Percentiles rank a stretch among this genome's conserved stretches.
Evolutionary conservation across 1,140 invertebrate species (phyloP).

Genomic region (Cryptotermes secundus): DNA sequence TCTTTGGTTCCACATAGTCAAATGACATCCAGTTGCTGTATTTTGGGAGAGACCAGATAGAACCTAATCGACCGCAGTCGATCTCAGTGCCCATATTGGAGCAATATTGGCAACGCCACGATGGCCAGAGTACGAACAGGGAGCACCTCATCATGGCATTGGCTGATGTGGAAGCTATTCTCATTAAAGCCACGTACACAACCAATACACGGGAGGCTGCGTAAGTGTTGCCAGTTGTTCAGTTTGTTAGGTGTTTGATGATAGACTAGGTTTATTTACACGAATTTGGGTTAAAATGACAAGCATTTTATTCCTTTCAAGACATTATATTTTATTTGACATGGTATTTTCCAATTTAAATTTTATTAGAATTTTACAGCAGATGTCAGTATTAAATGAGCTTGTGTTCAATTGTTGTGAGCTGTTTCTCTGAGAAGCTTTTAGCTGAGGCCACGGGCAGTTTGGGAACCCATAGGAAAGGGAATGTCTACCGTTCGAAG

Average conservation of each 20-base stretch:
- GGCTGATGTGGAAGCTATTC: constrained; percentile 81
- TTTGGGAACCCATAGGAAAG: too few relatives aligned
- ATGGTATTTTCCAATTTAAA: too few relatives aligned
- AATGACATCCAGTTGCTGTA: constrained; percentile 77
- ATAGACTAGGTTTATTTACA: too few relatives aligned
- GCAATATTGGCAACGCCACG: constrained; percentile 76
- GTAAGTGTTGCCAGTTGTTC: constrained; percentile 50
- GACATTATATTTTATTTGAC: too few relatives aligned
- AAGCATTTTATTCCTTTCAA: too few relatives aligned
- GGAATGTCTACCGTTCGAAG: too few relatives aligned
- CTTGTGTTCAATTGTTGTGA: too few relatives aligned
- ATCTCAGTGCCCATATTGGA: constrained; percentile 75
- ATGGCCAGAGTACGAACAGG: constrained; percentile 77
- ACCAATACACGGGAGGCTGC: constrained; percentile 73
- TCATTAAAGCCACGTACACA: constrained; percentile 92
- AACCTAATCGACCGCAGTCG: constrained; percentile 61
- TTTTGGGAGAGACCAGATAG: constrained; percentile 56
- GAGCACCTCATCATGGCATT: constrained; percentile 91
- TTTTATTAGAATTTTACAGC: too few relatives aligned
- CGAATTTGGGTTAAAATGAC: too few relatives aligned
- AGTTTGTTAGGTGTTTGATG: not conserved
- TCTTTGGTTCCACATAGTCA: constrained; percentile 53
- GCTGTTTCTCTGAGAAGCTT: too few relatives aligned
- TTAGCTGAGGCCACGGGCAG: too few relatives aligned
- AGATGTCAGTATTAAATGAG: too few relatives aligned